phyloP scores from a whole-genome alignment of 2,797 vertebrate species.

The Mallotus villosus region DNA sequence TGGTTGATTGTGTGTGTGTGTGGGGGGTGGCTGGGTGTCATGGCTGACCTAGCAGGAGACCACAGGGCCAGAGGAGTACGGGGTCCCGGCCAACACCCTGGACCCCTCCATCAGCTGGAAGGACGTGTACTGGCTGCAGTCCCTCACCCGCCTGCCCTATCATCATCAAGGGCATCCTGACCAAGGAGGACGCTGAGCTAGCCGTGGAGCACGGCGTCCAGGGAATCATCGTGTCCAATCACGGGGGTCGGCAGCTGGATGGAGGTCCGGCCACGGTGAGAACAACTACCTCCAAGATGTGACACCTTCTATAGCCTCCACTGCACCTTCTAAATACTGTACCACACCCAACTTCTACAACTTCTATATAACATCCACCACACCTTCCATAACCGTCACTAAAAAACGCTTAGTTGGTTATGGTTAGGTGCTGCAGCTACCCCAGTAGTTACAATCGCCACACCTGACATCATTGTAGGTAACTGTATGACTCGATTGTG shows the following conservation, averaged over 20 bases:
- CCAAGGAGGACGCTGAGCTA: conserved; percentile 92
- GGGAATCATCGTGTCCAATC: conserved; percentile 95
- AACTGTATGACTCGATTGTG: too few relatives aligned
- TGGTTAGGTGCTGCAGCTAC: too few relatives aligned
- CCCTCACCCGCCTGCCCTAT: conserved; percentile 86
- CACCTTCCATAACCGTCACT: too few relatives aligned
- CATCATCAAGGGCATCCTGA: conserved; percentile 95
- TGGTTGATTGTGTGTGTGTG: not conserved
- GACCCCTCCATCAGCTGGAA: conserved; percentile 90
- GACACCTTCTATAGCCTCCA: too few relatives aligned
- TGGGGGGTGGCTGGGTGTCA: not conserved
- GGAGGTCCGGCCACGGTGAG: conserved; percentile 87
- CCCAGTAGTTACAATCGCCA: too few relatives aligned
- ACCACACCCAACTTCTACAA: too few relatives aligned
- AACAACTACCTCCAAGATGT: not conserved
- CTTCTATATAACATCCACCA: too few relatives aligned
- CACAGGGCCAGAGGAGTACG: conserved; percentile 65
- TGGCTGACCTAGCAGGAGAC: conserved; percentile 62
- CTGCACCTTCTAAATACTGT: too few relatives aligned
- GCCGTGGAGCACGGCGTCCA: conserved; percentile 87
- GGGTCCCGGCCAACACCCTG: conserved; percentile 77
- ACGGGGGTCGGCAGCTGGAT: conserved; percentile 92
- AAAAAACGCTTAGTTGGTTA: too few relatives aligned
- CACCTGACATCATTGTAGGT: too few relatives aligned
- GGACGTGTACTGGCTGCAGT: conserved; percentile 86